Percentiles rank a stretch among this genome's conserved stretches.
Conservation (phyloP, 1,140 invertebrate species). For the Venturia canescens region DNA sequence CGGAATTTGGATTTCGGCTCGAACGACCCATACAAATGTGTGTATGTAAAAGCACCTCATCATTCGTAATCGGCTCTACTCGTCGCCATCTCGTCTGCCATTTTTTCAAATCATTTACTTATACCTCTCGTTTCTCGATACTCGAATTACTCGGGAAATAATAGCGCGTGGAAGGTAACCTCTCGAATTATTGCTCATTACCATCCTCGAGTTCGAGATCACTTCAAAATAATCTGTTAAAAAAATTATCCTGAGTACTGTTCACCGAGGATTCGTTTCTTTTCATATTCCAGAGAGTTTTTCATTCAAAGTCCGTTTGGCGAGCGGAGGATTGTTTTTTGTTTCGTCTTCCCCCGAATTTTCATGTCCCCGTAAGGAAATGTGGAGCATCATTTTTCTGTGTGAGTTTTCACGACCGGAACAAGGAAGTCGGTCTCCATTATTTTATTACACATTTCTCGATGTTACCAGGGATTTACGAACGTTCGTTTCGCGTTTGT, state of each 20-base stretch:
- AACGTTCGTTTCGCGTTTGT: neutral
- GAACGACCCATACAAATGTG: constrained; percentile 6
- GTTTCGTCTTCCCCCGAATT: too few relatives aligned
- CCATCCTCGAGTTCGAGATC: neutral
- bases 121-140: constrained; percentile 8
- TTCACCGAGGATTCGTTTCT: neutral
- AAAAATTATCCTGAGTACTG: neutral
- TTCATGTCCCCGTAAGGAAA: too few relatives aligned
- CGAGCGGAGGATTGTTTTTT: too few relatives aligned
- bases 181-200: constrained; percentile 11
- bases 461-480: neutral
- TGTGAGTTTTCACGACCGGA: neutral
- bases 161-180: neutral
- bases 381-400: too few relatives aligned
- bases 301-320: too few relatives aligned
- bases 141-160: neutral
- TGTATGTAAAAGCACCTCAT: neutral
- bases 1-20: neutral
- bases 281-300: too few relatives aligned
- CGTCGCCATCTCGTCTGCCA: constrained; percentile 16
- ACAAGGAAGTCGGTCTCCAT: neutral
- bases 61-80: constrained; percentile 2
- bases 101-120: neutral
- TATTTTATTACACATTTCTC: neutral
- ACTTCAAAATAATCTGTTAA: neutral